These are phyloP conservation scores for Galagoides demidoff DNA, from an alignment of 2,797 vertebrate species.

Conservation along the genomic window DNA sequence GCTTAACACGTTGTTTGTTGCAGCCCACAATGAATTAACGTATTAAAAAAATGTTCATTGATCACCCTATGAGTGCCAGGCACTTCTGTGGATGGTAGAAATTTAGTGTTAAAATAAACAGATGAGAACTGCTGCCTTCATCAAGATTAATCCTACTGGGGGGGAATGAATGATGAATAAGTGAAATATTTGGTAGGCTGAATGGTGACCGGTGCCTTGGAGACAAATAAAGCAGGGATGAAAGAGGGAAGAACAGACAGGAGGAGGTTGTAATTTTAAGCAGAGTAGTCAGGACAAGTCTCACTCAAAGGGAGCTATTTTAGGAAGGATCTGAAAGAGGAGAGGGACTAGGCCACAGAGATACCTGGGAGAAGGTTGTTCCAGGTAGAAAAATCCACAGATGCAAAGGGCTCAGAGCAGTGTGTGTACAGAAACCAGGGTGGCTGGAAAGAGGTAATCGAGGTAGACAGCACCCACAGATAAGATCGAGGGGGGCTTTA, in stretches of 20 bases:
- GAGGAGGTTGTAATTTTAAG: not conserved
- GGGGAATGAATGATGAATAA: not conserved
- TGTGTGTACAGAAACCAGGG: not conserved
- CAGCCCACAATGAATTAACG: not conserved
- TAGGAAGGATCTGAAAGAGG: slow-evolving; percentile 5
- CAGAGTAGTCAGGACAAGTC: not conserved
- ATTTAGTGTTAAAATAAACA: not conserved
- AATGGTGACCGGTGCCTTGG: not conserved
- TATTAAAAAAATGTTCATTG: slow-evolving; percentile 12
- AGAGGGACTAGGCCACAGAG: not conserved
- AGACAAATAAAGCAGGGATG: not conserved
- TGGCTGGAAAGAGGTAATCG: not conserved
- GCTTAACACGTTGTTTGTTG: not conserved
- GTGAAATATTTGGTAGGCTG: not conserved
- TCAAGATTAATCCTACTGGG: not conserved
- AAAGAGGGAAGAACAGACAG: not conserved
- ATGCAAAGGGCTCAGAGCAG: not conserved
- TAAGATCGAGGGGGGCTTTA: not conserved
- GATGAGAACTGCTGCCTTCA: slow-evolving; percentile 4
- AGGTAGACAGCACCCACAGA: not conserved
- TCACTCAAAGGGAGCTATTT: slow-evolving; percentile 2
- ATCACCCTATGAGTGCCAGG: not conserved
- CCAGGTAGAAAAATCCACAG: not conserved
- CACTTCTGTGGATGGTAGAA: not conserved
- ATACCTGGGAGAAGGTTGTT: not conserved